Evolutionary conservation across 2,797 vertebrate species (phyloP).

Genomic region (Scleropages formosus): DNA sequence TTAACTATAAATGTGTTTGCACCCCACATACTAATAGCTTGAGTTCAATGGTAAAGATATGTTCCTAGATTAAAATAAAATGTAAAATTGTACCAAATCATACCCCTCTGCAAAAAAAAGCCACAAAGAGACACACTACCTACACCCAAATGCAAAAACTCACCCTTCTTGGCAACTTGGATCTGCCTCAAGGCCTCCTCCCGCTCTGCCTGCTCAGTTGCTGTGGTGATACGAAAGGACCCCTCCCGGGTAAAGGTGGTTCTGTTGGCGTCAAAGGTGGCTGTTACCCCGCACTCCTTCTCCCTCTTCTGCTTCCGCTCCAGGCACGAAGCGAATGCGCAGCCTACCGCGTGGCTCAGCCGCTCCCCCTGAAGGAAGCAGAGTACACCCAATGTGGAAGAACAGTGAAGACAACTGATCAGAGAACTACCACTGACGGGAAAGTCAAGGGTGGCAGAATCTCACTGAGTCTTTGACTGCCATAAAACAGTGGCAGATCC

Average conservation of each 20-base stretch:
- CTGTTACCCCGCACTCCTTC: slow-evolving; percentile 97
- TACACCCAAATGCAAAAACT: not conserved
- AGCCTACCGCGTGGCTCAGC: slow-evolving; percentile 95
- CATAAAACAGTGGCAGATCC: slow-evolving; percentile 99
- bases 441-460: slow-evolving; percentile 6
- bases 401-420: not conserved
- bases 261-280: slow-evolving; percentile 95
- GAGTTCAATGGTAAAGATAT: too few species aligned
- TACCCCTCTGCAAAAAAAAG: too few species aligned
- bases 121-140: not conserved
- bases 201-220: slow-evolving; percentile 93
- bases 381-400: not conserved
- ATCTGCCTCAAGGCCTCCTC: slow-evolving; percentile 95
- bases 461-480: slow-evolving; percentile 96
- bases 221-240: slow-evolving; percentile 94
- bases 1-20: not conserved
- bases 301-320: slow-evolving; percentile 97
- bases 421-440: not conserved
- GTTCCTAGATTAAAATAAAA: too few species aligned
- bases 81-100: too few species aligned
- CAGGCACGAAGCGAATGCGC: slow-evolving; percentile 94
- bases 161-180: slow-evolving; percentile 89
- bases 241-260: slow-evolving; percentile 97
- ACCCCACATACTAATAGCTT: not conserved
- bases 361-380: slow-evolving; percentile 81